These are phyloP conservation scores for Rhinophrynus dorsalis DNA, from an alignment of 2,797 vertebrate species.

Conservation along the genomic window DNA sequence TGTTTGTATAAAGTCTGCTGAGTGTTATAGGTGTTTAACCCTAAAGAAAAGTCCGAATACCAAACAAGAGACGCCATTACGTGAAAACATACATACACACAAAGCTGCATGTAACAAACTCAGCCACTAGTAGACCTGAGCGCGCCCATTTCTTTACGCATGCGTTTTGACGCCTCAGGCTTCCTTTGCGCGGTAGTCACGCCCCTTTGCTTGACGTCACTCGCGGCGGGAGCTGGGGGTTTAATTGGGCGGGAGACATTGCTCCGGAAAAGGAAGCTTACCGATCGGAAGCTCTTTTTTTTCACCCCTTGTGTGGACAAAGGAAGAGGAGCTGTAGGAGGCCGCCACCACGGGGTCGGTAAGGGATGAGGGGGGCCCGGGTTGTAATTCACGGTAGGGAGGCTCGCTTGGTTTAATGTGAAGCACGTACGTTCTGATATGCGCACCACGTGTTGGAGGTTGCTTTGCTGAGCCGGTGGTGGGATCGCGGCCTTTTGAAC, in stretches of 20 bases:
- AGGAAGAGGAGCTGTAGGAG: background rate
- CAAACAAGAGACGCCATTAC: too few relatives aligned
- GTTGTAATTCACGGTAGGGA: too few relatives aligned
- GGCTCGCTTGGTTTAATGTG: too few relatives aligned
- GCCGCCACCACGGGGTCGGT: constrained; percentile 37
- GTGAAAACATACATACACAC: too few relatives aligned
- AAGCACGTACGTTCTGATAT: too few relatives aligned
- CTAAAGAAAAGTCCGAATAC: too few relatives aligned
- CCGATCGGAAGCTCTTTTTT: constrained; percentile 5
- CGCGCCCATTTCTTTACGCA: background rate
- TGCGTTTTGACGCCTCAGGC: background rate
- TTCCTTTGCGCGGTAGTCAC: background rate
- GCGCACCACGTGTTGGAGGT: too few relatives aligned
- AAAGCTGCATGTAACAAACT: background rate
- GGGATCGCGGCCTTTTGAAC: too few relatives aligned
- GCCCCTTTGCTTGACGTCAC: background rate
- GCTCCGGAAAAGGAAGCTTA: constrained; percentile 28
- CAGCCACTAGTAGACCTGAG: background rate
- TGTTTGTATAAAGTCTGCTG: too few relatives aligned
- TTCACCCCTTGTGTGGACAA: background rate
- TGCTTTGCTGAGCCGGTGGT: too few relatives aligned
- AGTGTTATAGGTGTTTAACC: too few relatives aligned
- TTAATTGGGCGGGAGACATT: background rate
- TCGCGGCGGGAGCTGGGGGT: too few relatives aligned
- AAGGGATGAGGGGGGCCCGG: background rate